Conservation (phyloP, 2,113 vertebrate genomes). For the Ornithorhynchus anatinus region DNA sequence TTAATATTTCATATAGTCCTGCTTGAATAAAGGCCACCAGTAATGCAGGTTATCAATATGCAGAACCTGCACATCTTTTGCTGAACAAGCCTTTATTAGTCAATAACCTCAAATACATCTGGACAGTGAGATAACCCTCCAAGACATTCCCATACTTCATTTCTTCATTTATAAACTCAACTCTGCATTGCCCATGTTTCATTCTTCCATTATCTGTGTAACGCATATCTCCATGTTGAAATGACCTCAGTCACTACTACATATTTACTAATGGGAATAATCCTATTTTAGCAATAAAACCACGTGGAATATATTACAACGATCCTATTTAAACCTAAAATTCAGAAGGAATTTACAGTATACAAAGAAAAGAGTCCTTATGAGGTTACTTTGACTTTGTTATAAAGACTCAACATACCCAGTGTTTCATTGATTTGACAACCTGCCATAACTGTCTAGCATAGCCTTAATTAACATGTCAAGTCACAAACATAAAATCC, state of each 20-base stretch:
- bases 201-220: constrained; percentile 5
- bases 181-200: not conserved
- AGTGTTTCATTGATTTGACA: constrained; percentile 39
- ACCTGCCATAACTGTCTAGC: constrained; percentile 26
- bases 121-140: not conserved
- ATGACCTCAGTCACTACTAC: constrained; percentile 20
- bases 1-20: not conserved
- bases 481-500: not conserved
- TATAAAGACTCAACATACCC: constrained; percentile 26
- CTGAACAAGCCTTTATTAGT: not conserved
- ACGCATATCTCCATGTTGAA: constrained; percentile 19
- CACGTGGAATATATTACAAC: constrained; percentile 43
- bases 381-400: constrained; percentile 50
- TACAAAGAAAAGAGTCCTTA: constrained; percentile 45
- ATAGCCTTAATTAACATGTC: constrained; percentile 39
- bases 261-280: constrained; percentile 44
- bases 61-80: not conserved
- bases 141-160: not conserved
- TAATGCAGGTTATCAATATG: not conserved
- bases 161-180: constrained; percentile 3
- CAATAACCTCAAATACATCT: not conserved
- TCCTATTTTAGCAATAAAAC: constrained; percentile 31
- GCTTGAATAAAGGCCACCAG: not conserved
- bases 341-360: constrained; percentile 44
- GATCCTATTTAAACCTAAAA: constrained; percentile 37